Percentiles rank a stretch among this genome's conserved stretches.
Conservation (phyloP, 2,797 vertebrate species). For the Rhinichthys osculus region DNA sequence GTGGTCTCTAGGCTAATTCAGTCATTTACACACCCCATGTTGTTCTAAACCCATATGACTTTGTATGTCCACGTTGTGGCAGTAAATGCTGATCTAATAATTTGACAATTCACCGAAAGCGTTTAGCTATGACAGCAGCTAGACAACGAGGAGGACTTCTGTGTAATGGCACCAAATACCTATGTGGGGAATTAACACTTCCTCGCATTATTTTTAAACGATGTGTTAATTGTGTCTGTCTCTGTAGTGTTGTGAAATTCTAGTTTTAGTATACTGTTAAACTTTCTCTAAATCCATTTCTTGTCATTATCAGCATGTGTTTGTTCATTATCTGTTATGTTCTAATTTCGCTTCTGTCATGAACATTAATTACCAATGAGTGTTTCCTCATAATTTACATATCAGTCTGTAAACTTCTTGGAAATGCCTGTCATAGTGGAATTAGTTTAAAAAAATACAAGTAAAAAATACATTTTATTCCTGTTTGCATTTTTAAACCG, state of each 20-base stretch:
- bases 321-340: slow-evolving; percentile 55
- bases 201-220: slow-evolving; percentile 22
- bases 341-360: slow-evolving; percentile 68
- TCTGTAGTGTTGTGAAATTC: slow-evolving; percentile 45
- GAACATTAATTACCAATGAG: slow-evolving; percentile 71
- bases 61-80: not conserved
- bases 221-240: slow-evolving; percentile 8
- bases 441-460: not conserved
- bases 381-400: slow-evolving; percentile 67
- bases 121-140: not conserved
- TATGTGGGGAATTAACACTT: slow-evolving; percentile 19
- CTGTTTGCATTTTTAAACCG: not conserved
- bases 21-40: not conserved
- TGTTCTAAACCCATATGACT: not conserved
- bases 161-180: not conserved
- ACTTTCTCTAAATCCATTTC: slow-evolving; percentile 64
- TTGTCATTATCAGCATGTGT: slow-evolving; percentile 32
- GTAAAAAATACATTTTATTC: not conserved
- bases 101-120: not conserved
- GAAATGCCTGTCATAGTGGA: not conserved
- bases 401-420: slow-evolving; percentile 59
- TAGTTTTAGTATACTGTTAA: slow-evolving; percentile 62
- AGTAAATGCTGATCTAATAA: not conserved
- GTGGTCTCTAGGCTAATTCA: not conserved
- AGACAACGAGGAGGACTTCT: not conserved